Evolutionary conservation across 2,113 vertebrate species (phyloP), one percentile per base, ranked within the genome.

Genomic region (Himantopus leucocephalus): DNA sequence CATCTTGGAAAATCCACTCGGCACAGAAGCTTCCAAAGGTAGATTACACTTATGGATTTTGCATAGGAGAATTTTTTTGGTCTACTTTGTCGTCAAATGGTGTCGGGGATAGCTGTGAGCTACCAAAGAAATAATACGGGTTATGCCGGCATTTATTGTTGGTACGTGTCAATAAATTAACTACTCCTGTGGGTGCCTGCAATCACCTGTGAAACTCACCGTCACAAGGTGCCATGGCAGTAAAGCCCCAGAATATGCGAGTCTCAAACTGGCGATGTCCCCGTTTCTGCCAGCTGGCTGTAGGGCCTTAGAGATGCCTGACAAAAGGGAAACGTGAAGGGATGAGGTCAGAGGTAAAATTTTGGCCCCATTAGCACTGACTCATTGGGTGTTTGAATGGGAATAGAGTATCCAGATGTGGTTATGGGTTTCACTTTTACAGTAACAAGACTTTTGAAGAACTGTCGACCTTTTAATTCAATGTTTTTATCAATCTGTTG

Each of bases 21-120:
- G 98, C 85, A 99, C 99, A 2, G 99, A 99, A 95, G 98, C 99
- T 58, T 99, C 99, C 76, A 99, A 99, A 99, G 99, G 99, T 99
- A 98, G 88, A 64, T 75, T 53, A 50, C 53, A 23, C 72, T 95
- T 93, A 14, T 0, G 2, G 60, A 67, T 77, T 81, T 78, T 84
- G 45, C 19, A 34, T 27, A 67, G 12, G 55, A 85, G 39, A 74
- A 9, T 19, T 48, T 70, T 66, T 78, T 75, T 75, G 9, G 8
- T 43, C 50, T 91, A 7, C 26, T 96, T 71, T 58, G 35, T 68
- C 12, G 30, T 88, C 41, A 53, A 64, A 52, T 55, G 19, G 6
- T 78, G 19, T 37, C 4, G 2, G 76, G 60, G 76, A 23, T 10
- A 64, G 30, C 58, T 64, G 39, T 59, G 71, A 72, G 29, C 29